A percentile compares a stretch with the other conserved stretches of the same genome.
phyloP scores from a whole-genome alignment of 1,140 invertebrate genomes.

The roundworm (Caenorhabditis elegans) region DNA sequence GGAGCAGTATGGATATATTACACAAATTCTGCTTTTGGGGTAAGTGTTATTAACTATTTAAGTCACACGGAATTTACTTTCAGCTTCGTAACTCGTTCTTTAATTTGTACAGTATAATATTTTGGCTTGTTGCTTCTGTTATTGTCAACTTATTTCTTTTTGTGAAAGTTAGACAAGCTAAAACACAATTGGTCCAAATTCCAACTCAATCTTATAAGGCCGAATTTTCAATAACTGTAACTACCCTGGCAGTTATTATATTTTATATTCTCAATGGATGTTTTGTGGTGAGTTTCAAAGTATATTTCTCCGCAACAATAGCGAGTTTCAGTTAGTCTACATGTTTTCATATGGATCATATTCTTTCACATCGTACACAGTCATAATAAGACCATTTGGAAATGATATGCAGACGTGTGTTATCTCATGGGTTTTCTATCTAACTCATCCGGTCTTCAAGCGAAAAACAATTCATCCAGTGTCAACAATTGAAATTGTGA shows the following conservation, averaged over 20 bases:
- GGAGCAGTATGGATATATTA: neutral
- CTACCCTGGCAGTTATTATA: neutral
- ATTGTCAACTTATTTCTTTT: neutral
- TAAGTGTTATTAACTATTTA: no score
- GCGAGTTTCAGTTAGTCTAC: neutral
- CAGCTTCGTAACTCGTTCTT: neutral
- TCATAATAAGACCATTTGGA: neutral
- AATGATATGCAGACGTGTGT: constrained; percentile 1
- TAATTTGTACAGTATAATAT: neutral
- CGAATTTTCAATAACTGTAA: neutral
- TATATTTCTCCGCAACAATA: no score
- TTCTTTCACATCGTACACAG: neutral
- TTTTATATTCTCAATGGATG: neutral
- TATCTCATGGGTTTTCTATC: neutral
- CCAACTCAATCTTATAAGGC: neutral
- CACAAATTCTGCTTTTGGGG: neutral
- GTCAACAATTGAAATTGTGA: neutral
- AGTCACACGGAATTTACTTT: no score
- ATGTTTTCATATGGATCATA: neutral
- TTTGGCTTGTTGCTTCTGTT: neutral
- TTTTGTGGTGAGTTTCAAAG: neutral
- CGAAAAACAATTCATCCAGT: neutral
- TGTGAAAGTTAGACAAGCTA: neutral
- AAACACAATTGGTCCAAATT: neutral
- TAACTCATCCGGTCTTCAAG: neutral